Evolutionary conservation across 2,797 vertebrate genomes (phyloP).

Genomic region (Podarcis lilfordi): DNA sequence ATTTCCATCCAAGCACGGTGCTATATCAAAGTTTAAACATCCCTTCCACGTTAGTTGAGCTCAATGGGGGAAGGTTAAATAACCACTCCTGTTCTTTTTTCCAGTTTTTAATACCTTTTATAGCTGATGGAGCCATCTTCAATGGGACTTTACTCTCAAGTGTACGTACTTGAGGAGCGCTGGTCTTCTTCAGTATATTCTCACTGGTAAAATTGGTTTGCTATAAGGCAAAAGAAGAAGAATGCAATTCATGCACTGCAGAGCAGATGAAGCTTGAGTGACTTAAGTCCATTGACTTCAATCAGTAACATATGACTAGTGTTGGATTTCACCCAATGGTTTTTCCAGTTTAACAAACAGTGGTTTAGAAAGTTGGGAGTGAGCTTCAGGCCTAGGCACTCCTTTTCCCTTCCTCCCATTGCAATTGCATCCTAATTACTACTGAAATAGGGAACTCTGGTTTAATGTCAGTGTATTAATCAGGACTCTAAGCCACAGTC

Average conservation of each 20-base stretch:
- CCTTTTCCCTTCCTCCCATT: neutral
- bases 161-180: conserved; percentile 4
- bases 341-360: neutral
- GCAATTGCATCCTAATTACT: neutral
- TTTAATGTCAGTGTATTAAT: neutral
- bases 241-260: neutral
- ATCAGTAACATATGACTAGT: too few relatives aligned
- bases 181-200: conserved; percentile 35
- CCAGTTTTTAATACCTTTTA: conserved; percentile 65
- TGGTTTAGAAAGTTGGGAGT: neutral
- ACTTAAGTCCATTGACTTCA: too few relatives aligned
- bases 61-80: too few relatives aligned
- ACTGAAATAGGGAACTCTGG: neutral
- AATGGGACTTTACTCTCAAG: conserved; percentile 40
- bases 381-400: neutral
- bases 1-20: neutral
- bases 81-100: too few relatives aligned
- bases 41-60: neutral
- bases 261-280: too few relatives aligned
- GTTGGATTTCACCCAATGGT: neutral
- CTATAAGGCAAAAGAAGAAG: conserved; percentile 60
- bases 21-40: neutral
- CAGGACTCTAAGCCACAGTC: neutral
- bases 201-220: conserved; percentile 23
- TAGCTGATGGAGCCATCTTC: conserved; percentile 23